Base-by-base conservation (phyloP, 2,888 invertebrate species). In the Busseola fusca region DNA sequence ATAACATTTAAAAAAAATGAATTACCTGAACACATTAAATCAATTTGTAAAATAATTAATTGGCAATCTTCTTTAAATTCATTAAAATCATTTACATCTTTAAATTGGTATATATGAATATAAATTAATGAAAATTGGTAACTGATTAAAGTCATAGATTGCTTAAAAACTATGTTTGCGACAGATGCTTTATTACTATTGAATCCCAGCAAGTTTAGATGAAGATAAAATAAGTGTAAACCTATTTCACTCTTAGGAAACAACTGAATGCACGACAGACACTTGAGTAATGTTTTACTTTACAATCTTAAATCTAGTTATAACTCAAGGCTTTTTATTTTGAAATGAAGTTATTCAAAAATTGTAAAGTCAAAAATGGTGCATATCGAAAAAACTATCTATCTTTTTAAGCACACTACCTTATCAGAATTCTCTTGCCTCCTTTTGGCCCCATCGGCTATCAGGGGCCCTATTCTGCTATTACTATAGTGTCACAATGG, bases 271-370 rank as follows among this genome's bases (percentile, higher is more conserved):
- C 80, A 59, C 54, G 58, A 30, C 67, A 56, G 48, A 30, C 34
- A n/a, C 42, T 76, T 76, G 58, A 25, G 42, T 60, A 76, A 76
- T 14, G 14, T 56, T 67, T 64, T 30, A 42, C 27, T 59, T 64
- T 64, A 54, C 75, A 34, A 54, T 76, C 63, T 80, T 54, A 14
- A 64, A 48, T 54, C 34, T 45, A 37, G 14, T 21, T 63, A 40
- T 48, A 25, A 48, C 48, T 50, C 63, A 80, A 80, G 66, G 76
- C 6, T 72, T 48, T 52, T 48, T 27, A 52, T 72, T 78, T 60
- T 78, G 56, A 52, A 58, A 75, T 56, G 3, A 40, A 48, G 34
- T 73, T 37, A 45, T 64, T 1, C 10, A 27, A 40, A 69, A 69
- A 45, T 7, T 7, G 27, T 27, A 12, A 14, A 21, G 7, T 27